These are phyloP conservation scores for Molorchus minor DNA, from an alignment of 2,888 invertebrate species.

Conservation along the genomic window DNA sequence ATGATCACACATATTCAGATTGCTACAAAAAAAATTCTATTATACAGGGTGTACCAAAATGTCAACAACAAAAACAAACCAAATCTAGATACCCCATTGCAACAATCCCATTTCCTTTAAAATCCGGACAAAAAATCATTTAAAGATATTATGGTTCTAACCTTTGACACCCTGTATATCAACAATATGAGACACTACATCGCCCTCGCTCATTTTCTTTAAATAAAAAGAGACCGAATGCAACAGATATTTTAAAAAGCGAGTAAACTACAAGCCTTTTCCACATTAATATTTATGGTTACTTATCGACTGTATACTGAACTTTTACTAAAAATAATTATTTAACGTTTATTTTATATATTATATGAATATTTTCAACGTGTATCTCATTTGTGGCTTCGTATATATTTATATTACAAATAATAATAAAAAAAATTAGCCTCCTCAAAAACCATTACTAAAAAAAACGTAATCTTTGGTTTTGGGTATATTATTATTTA, in stretches of 20 bases:
- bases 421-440: conserved; percentile 30
- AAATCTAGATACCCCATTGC: no score
- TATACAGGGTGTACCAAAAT: no score
- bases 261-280: conserved; percentile 39
- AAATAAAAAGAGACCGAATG: conserved; percentile 4
- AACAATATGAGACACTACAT: no score
- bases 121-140: no score
- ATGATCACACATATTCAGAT: no score
- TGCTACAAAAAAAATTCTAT: no score
- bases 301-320: conserved; percentile 46
- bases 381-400: conserved; percentile 28
- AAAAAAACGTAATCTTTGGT: conserved; percentile 22
- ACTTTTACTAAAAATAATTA: conserved; percentile 42
- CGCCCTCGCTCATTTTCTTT: no score
- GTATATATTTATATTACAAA: conserved; percentile 32
- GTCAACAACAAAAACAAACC: no score
- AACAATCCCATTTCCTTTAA: no score
- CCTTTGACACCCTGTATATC: no score
- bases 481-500: conserved; percentile 16
- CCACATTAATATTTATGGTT: conserved; percentile 36
- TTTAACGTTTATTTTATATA: conserved; percentile 42
- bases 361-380: conserved; percentile 33
- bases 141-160: no score
- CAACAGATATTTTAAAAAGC: conserved; percentile 23
- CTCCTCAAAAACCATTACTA: conserved; percentile 28